phyloP scores from a whole-genome alignment of 2,797 vertebrate species.

The Sandelia bainsii region DNA sequence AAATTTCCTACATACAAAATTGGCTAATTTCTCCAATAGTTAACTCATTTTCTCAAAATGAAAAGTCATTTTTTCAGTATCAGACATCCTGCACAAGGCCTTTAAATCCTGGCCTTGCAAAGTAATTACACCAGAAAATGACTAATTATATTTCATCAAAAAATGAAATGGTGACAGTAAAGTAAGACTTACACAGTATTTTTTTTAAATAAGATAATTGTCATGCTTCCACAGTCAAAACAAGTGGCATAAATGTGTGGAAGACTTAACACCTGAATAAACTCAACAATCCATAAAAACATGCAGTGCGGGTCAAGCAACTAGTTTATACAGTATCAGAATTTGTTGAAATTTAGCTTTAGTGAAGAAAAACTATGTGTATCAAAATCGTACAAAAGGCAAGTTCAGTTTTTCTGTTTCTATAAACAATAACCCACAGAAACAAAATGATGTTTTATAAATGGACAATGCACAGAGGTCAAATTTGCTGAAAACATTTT shows the following conservation, averaged over 20 bases:
- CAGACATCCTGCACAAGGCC: slow-evolving; percentile 19
- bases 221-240: neutral
- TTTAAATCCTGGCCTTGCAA: slow-evolving; percentile 13
- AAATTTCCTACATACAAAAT: slow-evolving; percentile 19
- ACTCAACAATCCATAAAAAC: too few relatives aligned
- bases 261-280: neutral
- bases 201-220: neutral
- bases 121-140: slow-evolving; percentile 30
- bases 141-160: slow-evolving; percentile 37
- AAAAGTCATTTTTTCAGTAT: slow-evolving; percentile 4
- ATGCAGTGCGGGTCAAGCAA: neutral
- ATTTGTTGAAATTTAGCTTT: neutral
- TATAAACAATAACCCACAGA: too few relatives aligned
- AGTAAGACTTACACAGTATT: slow-evolving; percentile 1
- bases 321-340: neutral
- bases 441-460: too few relatives aligned
- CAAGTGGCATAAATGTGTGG: neutral
- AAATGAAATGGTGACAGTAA: neutral
- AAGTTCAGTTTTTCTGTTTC: neutral
- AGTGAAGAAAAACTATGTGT: too few relatives aligned
- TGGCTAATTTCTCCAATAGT: slow-evolving; percentile 36
- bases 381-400: neutral
- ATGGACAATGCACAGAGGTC: too few relatives aligned
- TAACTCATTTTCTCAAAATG: slow-evolving; percentile 44
- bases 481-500: too few relatives aligned